phyloP scores from a whole-genome alignment of 1,140 invertebrate species.

The Drosophila takahashii region DNA sequence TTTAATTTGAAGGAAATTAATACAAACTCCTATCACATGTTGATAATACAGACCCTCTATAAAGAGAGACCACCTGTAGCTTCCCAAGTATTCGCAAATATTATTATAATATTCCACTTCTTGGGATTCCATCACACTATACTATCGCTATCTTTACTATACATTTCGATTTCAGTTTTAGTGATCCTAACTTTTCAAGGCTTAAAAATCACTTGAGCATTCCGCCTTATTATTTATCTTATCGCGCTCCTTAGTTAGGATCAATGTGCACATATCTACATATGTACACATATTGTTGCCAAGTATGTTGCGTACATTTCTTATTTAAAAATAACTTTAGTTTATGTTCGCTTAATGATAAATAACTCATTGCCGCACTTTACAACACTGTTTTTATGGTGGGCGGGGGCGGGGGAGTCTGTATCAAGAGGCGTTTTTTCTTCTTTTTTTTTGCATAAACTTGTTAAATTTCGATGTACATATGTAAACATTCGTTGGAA shows the following conservation, averaged over 20 bases:
- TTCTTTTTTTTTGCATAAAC: conserved; percentile 9
- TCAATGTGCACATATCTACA: background rate
- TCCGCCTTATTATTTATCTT: background rate
- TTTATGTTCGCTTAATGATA: conserved; percentile 8
- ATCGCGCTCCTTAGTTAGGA: background rate
- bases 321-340: conserved; percentile 8
- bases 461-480: conserved; percentile 14
- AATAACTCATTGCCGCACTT: conserved; percentile 1
- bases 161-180: background rate
- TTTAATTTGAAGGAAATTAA: too few relatives aligned
- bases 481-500: conserved; percentile 15
- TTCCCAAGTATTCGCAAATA: too few relatives aligned
- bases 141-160: background rate
- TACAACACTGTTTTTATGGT: background rate
- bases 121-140: background rate
- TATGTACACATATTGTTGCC: background rate
- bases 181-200: background rate
- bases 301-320: background rate
- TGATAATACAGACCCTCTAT: too few relatives aligned
- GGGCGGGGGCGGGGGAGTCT: background rate
- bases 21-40: too few relatives aligned
- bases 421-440: background rate
- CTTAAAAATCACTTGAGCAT: conserved; percentile 7
- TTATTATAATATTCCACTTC: too few relatives aligned
- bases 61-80: too few relatives aligned